Evolutionary conservation across 2,797 vertebrate genomes (phyloP), one percentile per base, ranked within the genome.

Genomic region (Lepus oiostolus): DNA sequence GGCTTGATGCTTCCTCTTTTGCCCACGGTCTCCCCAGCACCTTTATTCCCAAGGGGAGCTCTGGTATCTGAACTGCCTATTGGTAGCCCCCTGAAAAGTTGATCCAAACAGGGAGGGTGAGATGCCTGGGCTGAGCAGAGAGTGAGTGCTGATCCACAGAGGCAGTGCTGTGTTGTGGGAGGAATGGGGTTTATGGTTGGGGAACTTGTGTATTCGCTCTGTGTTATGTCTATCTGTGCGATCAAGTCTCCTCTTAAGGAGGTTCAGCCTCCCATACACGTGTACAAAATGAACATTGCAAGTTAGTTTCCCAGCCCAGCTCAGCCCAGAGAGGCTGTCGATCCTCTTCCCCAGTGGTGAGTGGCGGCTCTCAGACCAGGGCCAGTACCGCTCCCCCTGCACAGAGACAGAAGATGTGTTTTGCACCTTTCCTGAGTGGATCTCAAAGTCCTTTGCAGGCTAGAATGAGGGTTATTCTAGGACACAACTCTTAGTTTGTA

Each of bases 401-500:
- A 82, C 71, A 96, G 92, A 96, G 76, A 93, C 52, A 83, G 16
- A 84, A 82, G 92, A 80, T 93, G 79, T 92, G 68, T 85, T 89
- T 87, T 94, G 47, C 32, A 96, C 94, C 93, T 96, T 97, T 94
- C 42, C 76, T 88, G 38, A 97, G 80, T 76, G 68, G 85, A 89
- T 91, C 83, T 92, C 88, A 96, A 96, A 94, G 92, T 52, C 32
- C 77, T 94, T 95, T 42, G 63, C 79, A 93, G 93, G 94, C 42
- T 93, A 96, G 75, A 97, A 95, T 85, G 50, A 93, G 88, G 97
- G 96, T 97, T 93, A 96, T 91, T 52, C 93, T 65, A 75, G 96
- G 97, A 96, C 92, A 95, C 88, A 79, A 60, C 81, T 88, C 96
- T 94, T 96, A 90, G 90, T 97, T 97, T 97, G 87, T 93, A 96